phyloP scores from a whole-genome alignment of 2,888 invertebrate genomes.

The Dryobota labecula region DNA sequence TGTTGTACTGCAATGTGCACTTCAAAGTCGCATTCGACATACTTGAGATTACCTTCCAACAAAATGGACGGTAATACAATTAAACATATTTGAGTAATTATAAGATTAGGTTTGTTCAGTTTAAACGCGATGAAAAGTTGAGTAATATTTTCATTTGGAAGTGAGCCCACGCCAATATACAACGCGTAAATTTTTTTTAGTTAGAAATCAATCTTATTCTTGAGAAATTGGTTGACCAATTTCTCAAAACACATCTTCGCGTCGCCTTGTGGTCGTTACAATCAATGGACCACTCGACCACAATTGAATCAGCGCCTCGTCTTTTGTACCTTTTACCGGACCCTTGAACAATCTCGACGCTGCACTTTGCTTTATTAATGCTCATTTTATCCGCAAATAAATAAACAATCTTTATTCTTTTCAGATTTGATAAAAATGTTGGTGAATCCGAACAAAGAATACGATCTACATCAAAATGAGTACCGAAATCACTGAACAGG shows the following conservation, averaged over 20 bases:
- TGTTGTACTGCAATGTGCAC: slow-evolving; percentile 61
- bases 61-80: slow-evolving; percentile 32
- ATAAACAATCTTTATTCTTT: slow-evolving; percentile 66
- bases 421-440: slow-evolving; percentile 67
- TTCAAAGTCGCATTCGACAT: slow-evolving; percentile 32
- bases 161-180: too few relatives aligned
- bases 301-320: slow-evolving; percentile 70
- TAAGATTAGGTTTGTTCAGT: background rate
- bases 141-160: background rate
- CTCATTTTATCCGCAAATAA: slow-evolving; percentile 43
- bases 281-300: slow-evolving; percentile 83
- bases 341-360: slow-evolving; percentile 60
- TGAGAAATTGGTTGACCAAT: slow-evolving; percentile 10
- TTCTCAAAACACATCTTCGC: slow-evolving; percentile 64
- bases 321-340: slow-evolving; percentile 63
- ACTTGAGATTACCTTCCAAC: slow-evolving; percentile 30
- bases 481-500: slow-evolving; percentile 49
- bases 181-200: too few relatives aligned
- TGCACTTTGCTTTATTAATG: slow-evolving; percentile 70
- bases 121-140: background rate
- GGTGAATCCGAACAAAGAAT: slow-evolving; percentile 34
- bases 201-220: background rate
- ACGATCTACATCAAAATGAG: slow-evolving; percentile 60
- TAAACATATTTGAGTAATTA: slow-evolving; percentile 22
- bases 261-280: slow-evolving; percentile 72